Base-by-base conservation (phyloP, 2,797 vertebrate genomes). In the Cyclura pinguis region DNA sequence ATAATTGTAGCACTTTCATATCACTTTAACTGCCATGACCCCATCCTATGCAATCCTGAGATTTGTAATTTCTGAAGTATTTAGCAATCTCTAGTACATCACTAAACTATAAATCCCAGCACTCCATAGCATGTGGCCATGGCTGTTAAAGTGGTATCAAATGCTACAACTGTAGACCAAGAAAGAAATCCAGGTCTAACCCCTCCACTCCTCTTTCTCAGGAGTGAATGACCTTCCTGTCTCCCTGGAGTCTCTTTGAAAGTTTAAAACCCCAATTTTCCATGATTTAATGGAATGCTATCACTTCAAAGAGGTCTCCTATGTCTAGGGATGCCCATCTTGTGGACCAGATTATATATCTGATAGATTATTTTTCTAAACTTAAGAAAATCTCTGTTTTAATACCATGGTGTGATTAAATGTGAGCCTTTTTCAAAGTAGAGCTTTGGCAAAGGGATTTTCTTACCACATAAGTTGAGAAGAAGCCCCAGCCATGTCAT, bases 371-470 rank as follows among this genome's bases (percentile, higher is more conserved):
- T 38, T 14, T 73, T 89, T 76, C 42, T n/a, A 84, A 73, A 1
- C 67, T 69, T 32, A 29, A 32, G 67, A 69, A 69, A 69, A 82
- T 62, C 42, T 86, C 38, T 59, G 6, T 29, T 57, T 69, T 73
- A 62, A n/a, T 64, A 50, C 14, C 29, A 81, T 0, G 0, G 88
- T 32, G 89, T 27, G 29, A 72, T 92, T 82, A 69, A 87, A 74
- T 12, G 14, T 20, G 93, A 89, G 85, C 32, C 22, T 84, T 6
- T 18, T 38, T 94, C 88, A 85, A 84, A 90, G 32, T 64, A 55
- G 22, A 47, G 69, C 85, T 89, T 86, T 88, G 76, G 32, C 62
- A 89, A 2, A 88, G 92, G 95, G 94, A 95, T 95, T 95, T 95
- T 92, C 94, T 90, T 90, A 0, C 83, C 90, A 88, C 84, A 91